Conservation (phyloP, 2,888 invertebrate genomes). For the Epinotia brunnichana region DNA sequence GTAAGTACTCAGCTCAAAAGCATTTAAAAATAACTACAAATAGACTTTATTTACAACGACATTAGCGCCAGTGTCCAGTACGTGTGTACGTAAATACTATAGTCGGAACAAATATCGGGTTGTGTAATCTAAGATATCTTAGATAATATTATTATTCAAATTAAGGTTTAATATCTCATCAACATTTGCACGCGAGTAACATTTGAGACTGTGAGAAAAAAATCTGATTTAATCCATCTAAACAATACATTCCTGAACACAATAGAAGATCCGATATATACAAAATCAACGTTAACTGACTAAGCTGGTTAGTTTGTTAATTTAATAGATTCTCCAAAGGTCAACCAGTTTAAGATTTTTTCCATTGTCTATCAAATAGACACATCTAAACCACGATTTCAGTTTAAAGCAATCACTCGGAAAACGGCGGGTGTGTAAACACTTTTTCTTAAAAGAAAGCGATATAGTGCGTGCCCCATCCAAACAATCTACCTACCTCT, state of each 20-base stretch:
- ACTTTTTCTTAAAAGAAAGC: too few species aligned
- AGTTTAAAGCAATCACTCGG: too few species aligned
- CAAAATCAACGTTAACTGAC: background rate
- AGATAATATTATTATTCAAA: background rate
- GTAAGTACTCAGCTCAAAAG: too few species aligned
- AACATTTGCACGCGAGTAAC: constrained; percentile 4
- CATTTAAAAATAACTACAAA: too few species aligned
- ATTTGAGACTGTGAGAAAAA: constrained; percentile 11
- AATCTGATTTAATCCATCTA: background rate
- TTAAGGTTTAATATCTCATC: constrained; percentile 1
- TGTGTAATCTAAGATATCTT: background rate
- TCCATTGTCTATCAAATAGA: too few species aligned
- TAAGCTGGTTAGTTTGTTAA: background rate
- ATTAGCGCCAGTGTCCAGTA: too few species aligned
- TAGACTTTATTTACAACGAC: too few species aligned
- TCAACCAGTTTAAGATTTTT: background rate
- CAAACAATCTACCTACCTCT: too few species aligned
- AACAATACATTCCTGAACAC: constrained; percentile 2
- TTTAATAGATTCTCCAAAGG: background rate
- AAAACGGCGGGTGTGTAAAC: too few species aligned
- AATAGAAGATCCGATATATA: background rate
- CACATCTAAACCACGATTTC: too few species aligned
- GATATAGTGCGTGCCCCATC: too few species aligned
- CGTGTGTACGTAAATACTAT: too few species aligned
- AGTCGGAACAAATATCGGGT: background rate